phyloP scores from a whole-genome alignment of 2,797 vertebrate species.

The Coendou prehensilis region DNA sequence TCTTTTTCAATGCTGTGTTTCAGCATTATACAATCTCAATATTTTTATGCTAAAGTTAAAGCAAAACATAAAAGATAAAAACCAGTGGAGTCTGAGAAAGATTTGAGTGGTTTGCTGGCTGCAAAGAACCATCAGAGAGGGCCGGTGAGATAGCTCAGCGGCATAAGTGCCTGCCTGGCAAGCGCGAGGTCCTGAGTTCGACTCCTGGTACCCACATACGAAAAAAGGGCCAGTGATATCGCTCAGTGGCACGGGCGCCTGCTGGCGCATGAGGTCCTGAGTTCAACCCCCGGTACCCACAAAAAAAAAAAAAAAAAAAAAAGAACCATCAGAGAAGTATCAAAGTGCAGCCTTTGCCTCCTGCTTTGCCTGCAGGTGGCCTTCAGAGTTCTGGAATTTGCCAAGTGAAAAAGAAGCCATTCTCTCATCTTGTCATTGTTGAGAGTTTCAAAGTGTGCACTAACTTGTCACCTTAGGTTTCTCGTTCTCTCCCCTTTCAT shows the following conservation, averaged over 20 bases:
- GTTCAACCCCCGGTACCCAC: no score
- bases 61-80: constrained; percentile 33
- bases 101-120: constrained; percentile 5
- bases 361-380: constrained; percentile 63
- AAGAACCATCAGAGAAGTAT: background rate
- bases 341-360: background rate
- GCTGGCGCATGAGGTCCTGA: no score
- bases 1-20: background rate
- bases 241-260: no score
- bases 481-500: background rate
- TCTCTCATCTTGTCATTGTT: constrained; percentile 3
- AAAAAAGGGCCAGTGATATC: no score
- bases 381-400: constrained; percentile 38
- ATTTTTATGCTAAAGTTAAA: constrained; percentile 46
- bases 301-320: background rate
- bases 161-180: no score
- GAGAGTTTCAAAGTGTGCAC: constrained; percentile 6
- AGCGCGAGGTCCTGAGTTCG: no score
- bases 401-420: constrained; percentile 4
- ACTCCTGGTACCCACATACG: no score
- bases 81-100: background rate
- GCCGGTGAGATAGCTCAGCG: no score
- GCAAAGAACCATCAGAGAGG: background rate
- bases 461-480: background rate
- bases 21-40: background rate